Evolutionary conservation across 1,140 invertebrate genomes (phyloP), one percentile per base, ranked within the genome.

Genomic region (Drosophila repleta): DNA sequence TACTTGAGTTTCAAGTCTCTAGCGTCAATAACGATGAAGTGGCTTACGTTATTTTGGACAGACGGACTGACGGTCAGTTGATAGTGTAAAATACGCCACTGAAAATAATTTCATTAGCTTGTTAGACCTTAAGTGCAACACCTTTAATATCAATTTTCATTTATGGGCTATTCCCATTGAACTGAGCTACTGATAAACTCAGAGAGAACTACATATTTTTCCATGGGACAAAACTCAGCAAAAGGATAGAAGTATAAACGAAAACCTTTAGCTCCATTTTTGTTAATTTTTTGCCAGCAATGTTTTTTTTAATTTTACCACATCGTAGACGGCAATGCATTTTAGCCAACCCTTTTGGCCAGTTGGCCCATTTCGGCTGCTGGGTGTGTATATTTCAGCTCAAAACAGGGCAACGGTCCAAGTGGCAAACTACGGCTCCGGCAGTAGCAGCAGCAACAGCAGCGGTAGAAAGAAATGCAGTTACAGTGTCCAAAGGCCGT

Each of bases 401-500:
- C 81, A 71, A 85, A 87, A 79, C 79, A 82, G 79, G 83, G 83
- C 79, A 87, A 69, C 64, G 68, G 67, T 74, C 78, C 82, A 68
- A 62, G 53, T 53, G 45, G 37, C 13, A 76, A 55, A 51, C 2
- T 43, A 39, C 35, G 13, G 57, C 15, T 49, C 26, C 74, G 20
- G 53, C 65, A 57, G 76, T 69, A 70, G 70, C 81, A 87, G 49
- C 18, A 32, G 24, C 24, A 32, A 18, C 24, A 43, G 24, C 10
- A 26, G 53, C 65, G 62, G 76, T 74, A 71, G 71, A 77, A 87
- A 87, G 83, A 87, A 87, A 87, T 88, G 83, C 83, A 79, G 83
- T 88, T 88, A 82, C 83, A 88, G 83, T 88, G 83, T 88, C 83
- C 83, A 88, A 88, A 88, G 83, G 83, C 83, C 83, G 84, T 52